These are phyloP conservation scores for Aldabrachelys gigantea DNA, from an alignment of 2,113 vertebrate genomes.

Conservation along the genomic window DNA sequence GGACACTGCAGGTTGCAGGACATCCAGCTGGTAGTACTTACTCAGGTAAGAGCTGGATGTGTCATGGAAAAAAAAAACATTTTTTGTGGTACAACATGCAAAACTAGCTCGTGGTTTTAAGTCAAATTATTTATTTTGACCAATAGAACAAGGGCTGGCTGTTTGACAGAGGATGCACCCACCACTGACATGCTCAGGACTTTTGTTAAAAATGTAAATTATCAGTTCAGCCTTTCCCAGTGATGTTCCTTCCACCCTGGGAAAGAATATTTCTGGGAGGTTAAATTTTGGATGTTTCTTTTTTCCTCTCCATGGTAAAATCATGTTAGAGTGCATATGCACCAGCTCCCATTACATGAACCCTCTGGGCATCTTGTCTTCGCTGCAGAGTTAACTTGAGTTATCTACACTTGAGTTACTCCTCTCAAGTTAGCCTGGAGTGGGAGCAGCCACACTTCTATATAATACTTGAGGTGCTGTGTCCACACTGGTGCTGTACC, in stretches of 20 bases:
- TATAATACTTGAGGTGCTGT: background rate
- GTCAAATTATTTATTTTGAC: background rate
- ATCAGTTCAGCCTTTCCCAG: rapidly evolving
- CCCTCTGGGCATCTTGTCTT: rapidly evolving
- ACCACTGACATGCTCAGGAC: rapidly evolving
- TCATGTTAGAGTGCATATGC: rapidly evolving
- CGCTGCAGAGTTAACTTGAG: background rate
- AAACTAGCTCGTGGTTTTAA: rapidly evolving
- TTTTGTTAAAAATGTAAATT: rapidly evolving
- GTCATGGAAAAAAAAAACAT: rapidly evolving
- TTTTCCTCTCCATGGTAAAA: background rate
- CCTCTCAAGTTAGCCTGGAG: background rate
- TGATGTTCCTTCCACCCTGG: background rate
- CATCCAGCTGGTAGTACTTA: conserved; percentile 94
- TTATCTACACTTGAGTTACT: background rate
- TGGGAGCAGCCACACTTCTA: background rate
- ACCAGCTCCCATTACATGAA: background rate
- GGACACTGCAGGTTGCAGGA: conserved; percentile 92
- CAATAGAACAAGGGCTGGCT: rapidly evolving
- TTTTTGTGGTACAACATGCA: rapidly evolving
- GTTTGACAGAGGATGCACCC: background rate
- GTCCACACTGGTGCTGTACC: background rate
- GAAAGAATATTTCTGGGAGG: background rate
- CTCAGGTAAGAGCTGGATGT: conserved; percentile 83
- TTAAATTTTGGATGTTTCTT: background rate